Evolutionary conservation across 2,888 invertebrate species (phyloP).

Genomic region (Drosophila nr. fundita): DNA sequence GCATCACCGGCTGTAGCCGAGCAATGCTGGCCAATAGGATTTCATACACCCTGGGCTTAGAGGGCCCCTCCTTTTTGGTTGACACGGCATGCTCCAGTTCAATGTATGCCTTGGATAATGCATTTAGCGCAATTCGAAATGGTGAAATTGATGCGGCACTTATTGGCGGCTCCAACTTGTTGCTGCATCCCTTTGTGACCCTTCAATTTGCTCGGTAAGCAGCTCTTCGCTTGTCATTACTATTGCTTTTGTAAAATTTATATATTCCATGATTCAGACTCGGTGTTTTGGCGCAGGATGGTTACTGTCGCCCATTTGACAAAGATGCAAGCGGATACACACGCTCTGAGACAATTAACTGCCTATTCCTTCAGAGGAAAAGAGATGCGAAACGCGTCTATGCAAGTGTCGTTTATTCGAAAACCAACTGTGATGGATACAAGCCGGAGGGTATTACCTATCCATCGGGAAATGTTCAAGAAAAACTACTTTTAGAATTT

Average conservation of each 20-base stretch:
- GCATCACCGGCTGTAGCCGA: conserved; percentile 90
- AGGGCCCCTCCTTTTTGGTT: conserved; percentile 94
- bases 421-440: conserved; percentile 92
- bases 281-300: conserved; percentile 93
- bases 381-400: conserved; percentile 89
- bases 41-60: conserved; percentile 94
- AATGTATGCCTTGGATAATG: conserved; percentile 93
- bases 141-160: conserved; percentile 95
- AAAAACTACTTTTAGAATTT: conserved; percentile 87
- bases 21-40: conserved; percentile 97
- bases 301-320: conserved; percentile 96
- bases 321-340: conserved; percentile 92
- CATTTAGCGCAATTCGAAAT: conserved; percentile 90
- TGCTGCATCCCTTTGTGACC: conserved; percentile 94
- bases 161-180: conserved; percentile 94
- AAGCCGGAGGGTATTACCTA: conserved; percentile 90
- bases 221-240: not conserved
- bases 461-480: conserved; percentile 88
- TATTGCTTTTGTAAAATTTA: not conserved
- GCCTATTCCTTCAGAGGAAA: conserved; percentile 90
- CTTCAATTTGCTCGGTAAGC: conserved; percentile 92
- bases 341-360: conserved; percentile 91
- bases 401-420: conserved; percentile 90
- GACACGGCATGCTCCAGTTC: conserved; percentile 99
- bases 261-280: conserved; percentile 85